Evolutionary conservation across 2,888 invertebrate species (phyloP), one percentile per base, ranked within the genome.

Genomic region (Nudaria mundana): DNA sequence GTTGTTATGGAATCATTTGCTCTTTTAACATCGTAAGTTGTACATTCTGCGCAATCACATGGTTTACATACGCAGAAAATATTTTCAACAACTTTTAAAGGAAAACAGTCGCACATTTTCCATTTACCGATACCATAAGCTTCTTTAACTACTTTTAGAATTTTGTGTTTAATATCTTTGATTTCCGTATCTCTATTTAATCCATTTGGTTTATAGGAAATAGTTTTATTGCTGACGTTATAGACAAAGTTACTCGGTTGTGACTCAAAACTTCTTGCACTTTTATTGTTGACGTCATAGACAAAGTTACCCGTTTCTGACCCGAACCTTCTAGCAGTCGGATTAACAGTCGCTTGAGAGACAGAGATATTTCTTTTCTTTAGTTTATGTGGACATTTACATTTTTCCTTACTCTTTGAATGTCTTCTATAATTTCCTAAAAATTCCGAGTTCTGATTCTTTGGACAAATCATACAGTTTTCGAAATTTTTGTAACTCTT

Each of bases 91-190:
- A 55, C 26, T 49, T 53, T 67, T 5, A 52, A 56, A 13, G 41
- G 47, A 11, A 80, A 53, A 30, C 85, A 86, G 52, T 82, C 76
- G 36, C 85, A 86, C 16, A 82, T 68, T 69, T 74, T 82, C 43
- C 86, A 85, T 57, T 71, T 81, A 32, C 86, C 86, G 0, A 75
- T 78, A 30, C 75, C 66, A 32, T 80, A 85, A 10, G 70, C 68
- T 46, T 82, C 76, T 58, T 75, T 79, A 28, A 85, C 59, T 59
- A 59, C 73, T 23, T 58, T 63, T 3, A 78, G 48, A 38, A 85
- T 67, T 40, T 85, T 73, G 25, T 49, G 48, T 23, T 62, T 64
- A 10, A 64, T 48, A 22, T 10, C 6, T 4, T 5, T 8, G 13
- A 39, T 25, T 5, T 18, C 16, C 2, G 24, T 31, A 22, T 6